Evolutionary conservation across 1,140 invertebrate genomes (phyloP).

Genomic region (Mya arenaria): DNA sequence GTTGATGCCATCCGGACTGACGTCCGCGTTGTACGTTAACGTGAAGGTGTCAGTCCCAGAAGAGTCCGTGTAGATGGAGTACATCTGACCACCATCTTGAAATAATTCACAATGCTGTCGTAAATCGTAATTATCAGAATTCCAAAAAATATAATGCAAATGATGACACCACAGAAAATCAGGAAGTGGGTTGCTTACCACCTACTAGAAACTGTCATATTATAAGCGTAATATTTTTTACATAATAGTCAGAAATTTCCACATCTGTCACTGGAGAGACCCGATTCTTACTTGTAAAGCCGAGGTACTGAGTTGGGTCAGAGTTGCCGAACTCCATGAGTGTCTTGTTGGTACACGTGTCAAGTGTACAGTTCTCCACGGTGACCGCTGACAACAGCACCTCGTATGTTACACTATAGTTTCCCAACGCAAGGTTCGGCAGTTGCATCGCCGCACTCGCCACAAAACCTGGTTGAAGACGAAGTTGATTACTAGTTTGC

Average conservation of each 20-base stretch:
- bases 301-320: background rate
- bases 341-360: conserved; percentile 1
- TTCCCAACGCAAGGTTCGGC: conserved; percentile 8
- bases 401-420: background rate
- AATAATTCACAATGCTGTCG: too few species aligned
- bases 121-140: too few species aligned
- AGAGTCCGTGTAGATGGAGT: background rate
- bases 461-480: conserved; percentile 12
- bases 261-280: too few species aligned
- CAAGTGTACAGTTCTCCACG: background rate
- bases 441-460: background rate
- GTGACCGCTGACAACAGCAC: background rate
- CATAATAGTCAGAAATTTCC: too few species aligned
- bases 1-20: background rate
- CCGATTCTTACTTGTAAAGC: conserved; percentile 23
- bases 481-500: too few species aligned
- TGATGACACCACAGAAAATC: too few species aligned
- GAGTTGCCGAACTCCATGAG: conserved; percentile 19
- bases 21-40: conserved; percentile 14
- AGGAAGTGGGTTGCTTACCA: too few species aligned
- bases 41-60: background rate
- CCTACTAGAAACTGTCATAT: too few species aligned
- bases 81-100: too few species aligned
- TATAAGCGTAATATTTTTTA: too few species aligned
- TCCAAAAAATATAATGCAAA: too few species aligned